Evolutionary conservation across 2,797 vertebrate species (phyloP).

Genomic region (Dicrostonyx torquatus): DNA sequence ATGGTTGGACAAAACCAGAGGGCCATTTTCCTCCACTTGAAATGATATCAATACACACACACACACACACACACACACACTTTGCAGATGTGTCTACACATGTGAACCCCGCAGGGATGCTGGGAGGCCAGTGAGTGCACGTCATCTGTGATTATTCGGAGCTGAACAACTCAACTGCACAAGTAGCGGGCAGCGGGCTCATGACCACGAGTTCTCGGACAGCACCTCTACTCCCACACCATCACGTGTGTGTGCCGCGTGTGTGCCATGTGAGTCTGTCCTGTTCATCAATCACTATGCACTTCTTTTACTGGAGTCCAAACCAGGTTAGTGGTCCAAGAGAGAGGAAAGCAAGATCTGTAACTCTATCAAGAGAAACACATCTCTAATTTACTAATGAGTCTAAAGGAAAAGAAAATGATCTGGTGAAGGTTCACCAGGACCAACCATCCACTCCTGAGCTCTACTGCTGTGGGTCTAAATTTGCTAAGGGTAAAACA

Average conservation of each 20-base stretch:
- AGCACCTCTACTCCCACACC: not conserved
- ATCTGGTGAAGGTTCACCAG: not conserved
- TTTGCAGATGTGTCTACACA: not conserved
- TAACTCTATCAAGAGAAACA: not conserved
- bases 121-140: not conserved
- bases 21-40: not conserved
- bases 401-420: not conserved
- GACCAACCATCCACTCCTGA: too few relatives aligned
- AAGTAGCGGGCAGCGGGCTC: not conserved
- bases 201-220: too few relatives aligned
- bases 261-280: not conserved
- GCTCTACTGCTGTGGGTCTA: not conserved
- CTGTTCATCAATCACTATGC: not conserved
- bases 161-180: not conserved
- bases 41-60: not conserved
- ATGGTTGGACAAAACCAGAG: not conserved
- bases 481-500: not conserved
- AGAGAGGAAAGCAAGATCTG: not conserved
- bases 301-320: not conserved
- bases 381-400: not conserved
- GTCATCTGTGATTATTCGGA: not conserved
- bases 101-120: not conserved
- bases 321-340: not conserved
- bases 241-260: not conserved
- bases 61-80: not conserved